Evolutionary conservation across 1,140 invertebrate species (phyloP).

Genomic region (Cydia fagiglandana): DNA sequence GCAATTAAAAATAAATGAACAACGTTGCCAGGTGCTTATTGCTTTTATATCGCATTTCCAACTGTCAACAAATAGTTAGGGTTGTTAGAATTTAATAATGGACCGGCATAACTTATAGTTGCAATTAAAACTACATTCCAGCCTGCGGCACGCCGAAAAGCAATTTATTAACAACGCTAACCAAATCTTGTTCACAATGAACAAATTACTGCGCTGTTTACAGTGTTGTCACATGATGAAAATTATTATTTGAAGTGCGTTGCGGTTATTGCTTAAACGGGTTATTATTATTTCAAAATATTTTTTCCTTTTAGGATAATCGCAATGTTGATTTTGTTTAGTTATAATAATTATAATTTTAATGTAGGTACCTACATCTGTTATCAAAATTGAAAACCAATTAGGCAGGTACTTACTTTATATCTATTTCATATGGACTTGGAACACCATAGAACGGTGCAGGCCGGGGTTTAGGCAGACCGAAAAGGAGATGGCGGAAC

Average conservation of each 20-base stretch:
- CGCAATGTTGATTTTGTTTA: too few relatives aligned
- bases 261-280: neutral
- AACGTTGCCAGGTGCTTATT: neutral
- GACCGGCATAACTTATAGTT: neutral
- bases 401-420: too few relatives aligned
- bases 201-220: neutral
- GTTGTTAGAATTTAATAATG: conserved; percentile 1
- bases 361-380: too few relatives aligned
- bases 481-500: too few relatives aligned
- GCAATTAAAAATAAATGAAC: too few relatives aligned
- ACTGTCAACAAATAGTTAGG: neutral
- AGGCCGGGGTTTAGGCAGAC: too few relatives aligned
- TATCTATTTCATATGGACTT: too few relatives aligned
- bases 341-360: too few relatives aligned
- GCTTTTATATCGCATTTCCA: neutral
- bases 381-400: too few relatives aligned
- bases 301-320: too few relatives aligned
- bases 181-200: conserved; percentile 10
- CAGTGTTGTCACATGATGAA: neutral
- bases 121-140: conserved; percentile 1
- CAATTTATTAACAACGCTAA: neutral
- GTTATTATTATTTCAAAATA: too few relatives aligned
- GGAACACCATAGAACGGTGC: too few relatives aligned
- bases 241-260: neutral
- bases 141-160: neutral